Conservation (phyloP, 2,797 vertebrate species). For the Coluber constrictor region DNA sequence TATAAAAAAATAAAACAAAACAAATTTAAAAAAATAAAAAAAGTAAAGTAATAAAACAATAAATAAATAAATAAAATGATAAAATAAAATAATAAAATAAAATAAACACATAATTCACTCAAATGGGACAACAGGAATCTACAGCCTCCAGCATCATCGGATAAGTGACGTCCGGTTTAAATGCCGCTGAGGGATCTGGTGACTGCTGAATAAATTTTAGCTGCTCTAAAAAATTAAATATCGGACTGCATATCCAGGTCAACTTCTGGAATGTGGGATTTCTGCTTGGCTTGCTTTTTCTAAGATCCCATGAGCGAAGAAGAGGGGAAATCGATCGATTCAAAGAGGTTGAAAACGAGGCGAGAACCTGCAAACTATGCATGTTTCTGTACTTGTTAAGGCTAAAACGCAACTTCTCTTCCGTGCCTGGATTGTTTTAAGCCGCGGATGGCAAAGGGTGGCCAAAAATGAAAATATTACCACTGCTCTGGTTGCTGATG, state of each 20-base stretch:
- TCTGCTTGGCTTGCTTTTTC: neutral
- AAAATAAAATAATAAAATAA: too few species aligned
- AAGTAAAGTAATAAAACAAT: neutral
- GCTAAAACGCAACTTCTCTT: neutral
- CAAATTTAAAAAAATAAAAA: neutral
- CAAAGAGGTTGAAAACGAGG: neutral
- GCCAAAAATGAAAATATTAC: constrained; percentile 62
- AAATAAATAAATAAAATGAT: too few species aligned
- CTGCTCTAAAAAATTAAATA: neutral
- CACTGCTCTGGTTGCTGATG: constrained; percentile 58
- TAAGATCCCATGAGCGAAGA: neutral
- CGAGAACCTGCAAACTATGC: neutral
- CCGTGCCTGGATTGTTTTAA: neutral
- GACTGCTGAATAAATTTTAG: neutral
- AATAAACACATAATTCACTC: too few species aligned
- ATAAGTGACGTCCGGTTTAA: neutral
- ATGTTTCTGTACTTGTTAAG: neutral
- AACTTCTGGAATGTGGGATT: neutral
- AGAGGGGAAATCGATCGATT: neutral
- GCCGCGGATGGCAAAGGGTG: neutral
- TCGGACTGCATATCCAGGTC: neutral
- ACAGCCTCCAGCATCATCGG: neutral
- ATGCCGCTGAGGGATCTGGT: too few species aligned
- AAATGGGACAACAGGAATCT: neutral
- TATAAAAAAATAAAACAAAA: too few species aligned